phyloP scores from a whole-genome alignment of 1,140 invertebrate species.

The Micrasema longulum region DNA sequence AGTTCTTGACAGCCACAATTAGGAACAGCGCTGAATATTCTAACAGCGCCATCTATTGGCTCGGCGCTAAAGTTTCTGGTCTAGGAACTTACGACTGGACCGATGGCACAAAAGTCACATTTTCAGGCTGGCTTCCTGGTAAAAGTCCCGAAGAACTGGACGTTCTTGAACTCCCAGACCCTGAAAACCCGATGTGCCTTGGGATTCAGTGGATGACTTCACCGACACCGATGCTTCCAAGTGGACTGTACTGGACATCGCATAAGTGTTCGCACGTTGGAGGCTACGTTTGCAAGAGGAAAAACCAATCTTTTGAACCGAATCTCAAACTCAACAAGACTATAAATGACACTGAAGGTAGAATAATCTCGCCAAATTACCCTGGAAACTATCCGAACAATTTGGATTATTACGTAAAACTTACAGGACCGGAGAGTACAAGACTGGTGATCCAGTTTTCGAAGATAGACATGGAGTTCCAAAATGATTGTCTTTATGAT shows the following conservation, averaged over 20 bases:
- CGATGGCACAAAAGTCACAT: constrained; percentile 70
- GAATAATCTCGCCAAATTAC: constrained; percentile 73
- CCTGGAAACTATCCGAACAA: constrained; percentile 77
- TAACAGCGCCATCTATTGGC: constrained; percentile 77
- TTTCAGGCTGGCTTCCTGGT: constrained; percentile 71
- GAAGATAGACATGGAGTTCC: constrained; percentile 77
- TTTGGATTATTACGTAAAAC: constrained; percentile 73
- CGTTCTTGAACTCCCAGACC: constrained; percentile 59
- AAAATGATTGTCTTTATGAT: constrained; percentile 83
- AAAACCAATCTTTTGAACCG: constrained; percentile 57
- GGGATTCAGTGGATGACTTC: constrained; percentile 74
- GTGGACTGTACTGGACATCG: constrained; percentile 74
- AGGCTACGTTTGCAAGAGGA: constrained; percentile 74
- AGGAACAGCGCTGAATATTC: constrained; percentile 75
- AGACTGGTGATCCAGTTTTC: constrained; percentile 76
- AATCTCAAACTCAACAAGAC: constrained; percentile 61
- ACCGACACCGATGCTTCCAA: constrained; percentile 69
- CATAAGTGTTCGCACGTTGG: constrained; percentile 70
- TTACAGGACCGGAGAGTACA: constrained; percentile 71
- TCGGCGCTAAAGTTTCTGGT: constrained; percentile 66
- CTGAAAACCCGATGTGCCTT: constrained; percentile 65
- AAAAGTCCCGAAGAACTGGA: constrained; percentile 58
- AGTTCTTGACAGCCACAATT: constrained; percentile 74
- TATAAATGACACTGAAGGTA: constrained; percentile 61
- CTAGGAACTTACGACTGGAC: constrained; percentile 69